Base-by-base conservation (phyloP, 2,888 invertebrate genomes). In the Heteromyza rotundicornis region DNA sequence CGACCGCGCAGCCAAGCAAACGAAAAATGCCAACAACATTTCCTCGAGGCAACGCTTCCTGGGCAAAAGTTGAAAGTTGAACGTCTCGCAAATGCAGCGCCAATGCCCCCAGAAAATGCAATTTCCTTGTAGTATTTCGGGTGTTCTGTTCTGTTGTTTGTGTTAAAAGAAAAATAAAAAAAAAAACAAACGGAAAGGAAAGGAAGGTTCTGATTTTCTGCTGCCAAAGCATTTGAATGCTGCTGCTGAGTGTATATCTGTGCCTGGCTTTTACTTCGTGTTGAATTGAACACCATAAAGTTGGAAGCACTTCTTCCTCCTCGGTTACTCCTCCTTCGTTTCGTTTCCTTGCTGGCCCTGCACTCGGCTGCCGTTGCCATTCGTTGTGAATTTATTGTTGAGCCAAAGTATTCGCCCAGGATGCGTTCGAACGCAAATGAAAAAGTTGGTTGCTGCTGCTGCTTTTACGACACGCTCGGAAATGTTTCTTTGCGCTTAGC, bases 51-150 rank as follows among this genome's bases (percentile, higher is more conserved):
- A n/a, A 40, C 5, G 47, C 47, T 19, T 47, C 20, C 20, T 40
- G 55, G 60, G 70, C 67, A 71, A 73, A 74, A 79, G 79, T 79
- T 79, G 78, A 79, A 79, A 79, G 79, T 79, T 79, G 79, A 79
- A 79, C 67, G 80, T 71, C 79, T 76, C 71, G 63, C 67, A 75
- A 79, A 75, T 73, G 76, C 74, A 65, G 73, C 72, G 75, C 69
- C 76, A 79, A 75, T 75, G 77, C 69, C 68, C 72, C 68, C 67
- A 58, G 47, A 68, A 67, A 60, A 58, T 58, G 68, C 68, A 59
- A 62, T n/a, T n/a, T n/a, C n/a, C n/a, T n/a, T n/a, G n/a, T n/a
- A n/a, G n/a, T n/a, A n/a, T n/a, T n/a, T n/a, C n/a, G n/a, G n/a
- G n/a, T n/a, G n/a, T n/a, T n/a, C n/a, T n/a, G n/a, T n/a, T n/a